Base-by-base conservation (phyloP, 2,888 invertebrate genomes). In the Isotomurus palustris region DNA sequence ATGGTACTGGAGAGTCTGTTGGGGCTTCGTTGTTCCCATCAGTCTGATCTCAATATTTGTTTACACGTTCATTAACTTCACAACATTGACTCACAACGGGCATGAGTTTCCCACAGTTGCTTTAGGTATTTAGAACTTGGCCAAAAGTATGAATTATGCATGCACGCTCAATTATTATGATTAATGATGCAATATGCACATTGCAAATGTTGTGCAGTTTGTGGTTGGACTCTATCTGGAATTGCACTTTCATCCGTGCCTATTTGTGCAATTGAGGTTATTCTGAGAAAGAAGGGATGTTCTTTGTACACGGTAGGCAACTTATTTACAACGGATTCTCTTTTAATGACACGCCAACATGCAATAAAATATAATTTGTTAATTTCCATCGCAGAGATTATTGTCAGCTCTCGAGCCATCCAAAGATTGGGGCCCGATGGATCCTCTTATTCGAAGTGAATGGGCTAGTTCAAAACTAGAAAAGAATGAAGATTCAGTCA, bases 1-100 rank as follows among this genome's bases (percentile, higher is more conserved):
- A 74, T 70, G 82, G 32, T 91, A 88, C 73, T 91, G 89, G 89
- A 80, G 88, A 59, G 66, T 85, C 32, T 88, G 88, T 66, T 91
- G 91, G 91, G 81, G 43, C 19, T 35, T 87, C 5, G 74, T 88
- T 43, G 86, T 86, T 1, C 91, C 90, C 0, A 70, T 80, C 3
- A 77, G 87, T 58, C 83, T 89, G 80, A 76, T 83, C 4, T 72
- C 80, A 0, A 87, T 89, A 50, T 80, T 88, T 69, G 71, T 86
- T 8, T 89, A 88, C 73, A 86, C 86, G 5, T 75, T 87, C 29
- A 73, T 77, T 0, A 81, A 82, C 0, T 81, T 82, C 58, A 77
- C 82, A 57, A 80, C 83, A 0, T 73, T 86, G 3, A 77, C 75
- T n/a, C n/a, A n/a, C n/a, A n/a, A n/a, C n/a, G n/a, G n/a, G n/a